Conservation (phyloP, 2,888 invertebrate species). For the Augochlorella aurata region DNA sequence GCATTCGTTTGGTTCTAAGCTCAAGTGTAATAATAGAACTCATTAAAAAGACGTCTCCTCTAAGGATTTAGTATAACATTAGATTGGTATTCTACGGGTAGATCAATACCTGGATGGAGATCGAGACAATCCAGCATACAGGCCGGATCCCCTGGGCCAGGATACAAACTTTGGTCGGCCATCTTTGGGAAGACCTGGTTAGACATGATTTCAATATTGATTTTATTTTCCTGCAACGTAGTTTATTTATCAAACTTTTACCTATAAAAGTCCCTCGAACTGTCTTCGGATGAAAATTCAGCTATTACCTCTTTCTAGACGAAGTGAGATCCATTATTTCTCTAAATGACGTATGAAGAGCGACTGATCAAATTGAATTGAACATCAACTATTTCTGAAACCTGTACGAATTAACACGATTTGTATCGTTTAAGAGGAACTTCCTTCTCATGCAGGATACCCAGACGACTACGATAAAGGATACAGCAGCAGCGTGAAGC, state of each 20-base stretch:
- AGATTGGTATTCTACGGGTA: conserved; percentile 53
- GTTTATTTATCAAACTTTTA: neutral
- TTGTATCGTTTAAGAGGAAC: neutral
- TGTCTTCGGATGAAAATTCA: too few species aligned
- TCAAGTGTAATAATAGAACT: neutral
- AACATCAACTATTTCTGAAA: too few species aligned
- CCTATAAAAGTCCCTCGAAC: too few species aligned
- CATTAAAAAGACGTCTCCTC: neutral
- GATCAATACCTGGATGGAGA: conserved; percentile 81
- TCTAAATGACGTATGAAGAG: too few species aligned
- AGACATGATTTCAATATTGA: conserved; percentile 11
- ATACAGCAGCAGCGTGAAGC: conserved; percentile 39
- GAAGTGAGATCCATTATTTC: too few species aligned
- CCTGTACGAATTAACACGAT: too few species aligned
- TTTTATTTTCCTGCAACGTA: too few species aligned
- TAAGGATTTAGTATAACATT: neutral
- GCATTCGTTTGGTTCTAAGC: too few species aligned
- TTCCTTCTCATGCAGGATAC: conserved; percentile 57
- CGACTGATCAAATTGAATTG: too few species aligned
- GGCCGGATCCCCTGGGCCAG: conserved; percentile 82
- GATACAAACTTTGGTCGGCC: conserved; percentile 82
- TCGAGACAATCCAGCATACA: conserved; percentile 76
- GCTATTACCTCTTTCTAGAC: too few species aligned
- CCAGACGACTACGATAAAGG: conserved; percentile 57
- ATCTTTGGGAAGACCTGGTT: conserved; percentile 80